phyloP scores from a whole-genome alignment of 2,888 invertebrate species.

The Entomobrya multifasciata region DNA sequence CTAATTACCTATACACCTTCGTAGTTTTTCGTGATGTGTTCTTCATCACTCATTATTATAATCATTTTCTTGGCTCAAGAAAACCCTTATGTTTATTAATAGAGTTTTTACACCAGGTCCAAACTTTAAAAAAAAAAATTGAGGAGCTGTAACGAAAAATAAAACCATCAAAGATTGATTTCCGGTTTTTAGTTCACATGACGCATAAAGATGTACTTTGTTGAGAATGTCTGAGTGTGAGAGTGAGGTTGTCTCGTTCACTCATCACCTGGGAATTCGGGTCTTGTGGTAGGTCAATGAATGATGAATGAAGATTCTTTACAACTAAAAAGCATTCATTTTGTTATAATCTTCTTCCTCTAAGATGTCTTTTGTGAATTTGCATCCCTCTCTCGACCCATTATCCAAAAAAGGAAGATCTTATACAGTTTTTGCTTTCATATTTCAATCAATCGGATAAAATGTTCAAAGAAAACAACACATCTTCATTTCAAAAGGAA shows the following conservation, averaged over 20 bases:
- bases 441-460: constrained; percentile 20
- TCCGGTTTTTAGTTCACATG: constrained; percentile 42
- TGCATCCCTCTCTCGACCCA: background rate
- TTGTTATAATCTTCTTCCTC: no score
- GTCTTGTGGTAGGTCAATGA: constrained; percentile 64
- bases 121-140: background rate
- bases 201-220: constrained; percentile 28
- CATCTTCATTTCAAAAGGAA: background rate
- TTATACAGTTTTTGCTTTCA: background rate
- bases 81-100: background rate
- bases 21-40: background rate
- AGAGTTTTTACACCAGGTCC: background rate
- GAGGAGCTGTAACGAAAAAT: background rate
- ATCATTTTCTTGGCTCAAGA: background rate
- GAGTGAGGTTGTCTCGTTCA: background rate
- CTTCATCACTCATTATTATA: constrained; percentile 19
- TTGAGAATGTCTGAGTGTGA: constrained; percentile 12
- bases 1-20: background rate
- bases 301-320: constrained; percentile 47
- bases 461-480: constrained; percentile 22
- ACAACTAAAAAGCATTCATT: no score
- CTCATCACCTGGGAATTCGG: constrained; percentile 41
- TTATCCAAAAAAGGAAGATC: no score
- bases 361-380: no score
- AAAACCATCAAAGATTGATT: constrained; percentile 14